phyloP scores from a whole-genome alignment of 2,888 invertebrate species.

The Eupeodes latifasciatus region DNA sequence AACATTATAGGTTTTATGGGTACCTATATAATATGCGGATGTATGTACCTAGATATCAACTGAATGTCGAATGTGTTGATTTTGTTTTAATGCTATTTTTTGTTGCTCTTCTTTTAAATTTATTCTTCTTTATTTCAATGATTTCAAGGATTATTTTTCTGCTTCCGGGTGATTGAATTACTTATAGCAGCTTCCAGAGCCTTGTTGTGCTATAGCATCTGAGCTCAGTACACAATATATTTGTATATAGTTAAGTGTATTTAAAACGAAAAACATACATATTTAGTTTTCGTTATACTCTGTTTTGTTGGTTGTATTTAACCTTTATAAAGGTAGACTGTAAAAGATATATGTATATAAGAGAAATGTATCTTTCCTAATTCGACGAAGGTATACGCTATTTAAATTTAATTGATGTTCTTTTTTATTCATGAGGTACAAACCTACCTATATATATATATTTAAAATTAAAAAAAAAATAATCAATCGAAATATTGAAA shows the following conservation, averaged over 20 bases:
- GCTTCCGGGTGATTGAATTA: conserved; percentile 75
- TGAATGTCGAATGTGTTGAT: conserved; percentile 45
- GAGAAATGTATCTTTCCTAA: neutral
- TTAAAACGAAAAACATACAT: conserved; percentile 52
- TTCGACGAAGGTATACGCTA: conserved; percentile 4
- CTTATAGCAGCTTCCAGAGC: conserved; percentile 43
- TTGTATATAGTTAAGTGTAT: neutral
- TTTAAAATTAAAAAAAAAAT: conserved; percentile 57
- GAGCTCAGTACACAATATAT: too few relatives aligned
- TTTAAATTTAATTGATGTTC: conserved; percentile 69
- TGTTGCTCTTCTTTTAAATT: conserved; percentile 14
- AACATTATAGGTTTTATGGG: conserved; percentile 7
- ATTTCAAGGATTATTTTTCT: conserved; percentile 64
- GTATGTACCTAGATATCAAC: neutral
- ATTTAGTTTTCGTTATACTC: neutral
- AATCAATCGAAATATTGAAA: conserved; percentile 49
- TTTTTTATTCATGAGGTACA: conserved; percentile 22
- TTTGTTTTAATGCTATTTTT: neutral
- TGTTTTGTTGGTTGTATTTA: neutral
- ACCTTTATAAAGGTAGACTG: neutral
- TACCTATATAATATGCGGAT: neutral
- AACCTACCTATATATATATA: neutral
- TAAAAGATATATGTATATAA: neutral
- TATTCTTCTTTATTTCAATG: conserved; percentile 48
- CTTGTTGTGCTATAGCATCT: too few relatives aligned